These are phyloP conservation scores for Cataglyphis rosenhaueri DNA, from an alignment of 2,888 invertebrate species.

Conservation along the genomic window DNA sequence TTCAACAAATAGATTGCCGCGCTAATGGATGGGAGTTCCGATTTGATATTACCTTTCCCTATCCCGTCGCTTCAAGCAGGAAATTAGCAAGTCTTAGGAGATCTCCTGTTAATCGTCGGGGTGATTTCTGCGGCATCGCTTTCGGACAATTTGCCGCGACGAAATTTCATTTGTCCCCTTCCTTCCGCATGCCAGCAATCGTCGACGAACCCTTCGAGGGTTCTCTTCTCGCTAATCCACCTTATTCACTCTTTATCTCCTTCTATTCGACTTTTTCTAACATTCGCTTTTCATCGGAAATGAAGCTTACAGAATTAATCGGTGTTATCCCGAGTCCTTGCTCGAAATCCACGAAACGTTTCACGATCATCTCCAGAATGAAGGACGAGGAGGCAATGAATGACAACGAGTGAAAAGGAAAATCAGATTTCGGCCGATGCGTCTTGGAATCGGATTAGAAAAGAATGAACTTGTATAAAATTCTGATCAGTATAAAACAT, in stretches of 20 bases:
- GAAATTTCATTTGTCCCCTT: slow-evolving; percentile 80
- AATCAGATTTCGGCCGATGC: slow-evolving; percentile 62
- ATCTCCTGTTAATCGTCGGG: slow-evolving; percentile 75
- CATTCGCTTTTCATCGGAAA: slow-evolving; percentile 43
- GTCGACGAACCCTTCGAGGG: slow-evolving; percentile 62
- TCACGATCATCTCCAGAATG: slow-evolving; percentile 16
- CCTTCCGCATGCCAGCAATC: slow-evolving; percentile 43
- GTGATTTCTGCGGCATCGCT: slow-evolving; percentile 78
- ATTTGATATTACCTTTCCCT: slow-evolving; percentile 62
- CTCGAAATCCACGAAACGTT: slow-evolving; percentile 64
- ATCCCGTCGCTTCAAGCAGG: slow-evolving; percentile 37
- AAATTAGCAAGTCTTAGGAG: slow-evolving; percentile 77
- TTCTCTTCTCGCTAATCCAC: slow-evolving; percentile 74
- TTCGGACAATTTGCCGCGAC: slow-evolving; percentile 79
- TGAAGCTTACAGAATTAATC: slow-evolving; percentile 71
- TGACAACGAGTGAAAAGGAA: slow-evolving; percentile 55
- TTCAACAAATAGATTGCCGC: slow-evolving; percentile 68
- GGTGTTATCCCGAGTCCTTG: slow-evolving; percentile 66
- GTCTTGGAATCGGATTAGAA: slow-evolving; percentile 67
- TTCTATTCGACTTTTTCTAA: slow-evolving; percentile 4
- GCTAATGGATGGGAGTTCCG: slow-evolving; percentile 71
- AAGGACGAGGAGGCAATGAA: slow-evolving; percentile 23
- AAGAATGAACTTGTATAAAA: slow-evolving; percentile 33
- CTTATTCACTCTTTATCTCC: slow-evolving; percentile 59
- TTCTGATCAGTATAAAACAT: slow-evolving; percentile 39